Base-by-base conservation (phyloP, 2,113 vertebrate species). In the Brachypodius melanocephalos region DNA sequence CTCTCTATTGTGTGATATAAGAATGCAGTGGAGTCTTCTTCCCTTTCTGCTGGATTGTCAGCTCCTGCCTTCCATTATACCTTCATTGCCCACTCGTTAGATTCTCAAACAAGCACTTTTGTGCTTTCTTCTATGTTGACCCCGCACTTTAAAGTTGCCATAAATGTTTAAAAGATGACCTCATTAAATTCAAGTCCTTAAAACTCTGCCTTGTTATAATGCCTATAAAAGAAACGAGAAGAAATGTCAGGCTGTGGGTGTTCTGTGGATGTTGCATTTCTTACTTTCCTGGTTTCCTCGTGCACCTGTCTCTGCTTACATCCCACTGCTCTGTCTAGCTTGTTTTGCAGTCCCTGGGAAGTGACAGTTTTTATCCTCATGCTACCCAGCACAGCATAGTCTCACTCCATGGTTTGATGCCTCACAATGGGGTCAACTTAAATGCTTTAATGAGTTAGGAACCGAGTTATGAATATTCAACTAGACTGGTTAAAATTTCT, bases 181-280 rank as follows among this genome's bases (percentile, higher is more conserved):
- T 93, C 38, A 76, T 91, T 82, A 91, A 81, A 89, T 91, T 57
- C 25, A 81, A 61, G 62, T 65, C 66, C 81, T 93, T 89, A 87
- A 91, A 88, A 65, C 28, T 89, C 69, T 75, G 57, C 28, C 36
- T 88, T 82, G 28, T 88, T 91, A 29, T 57, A 61, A 59, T 61
- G 17, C 14, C 34, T 75, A 0, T 28, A 20, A 84, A 87, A 85
- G 65, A 77, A 85, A 68, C 9, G 2, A 48, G 48, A 75, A 75
- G 43, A 71, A 76, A 73, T 36, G 11, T 77, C 77, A 87, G 51
- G 24, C 57, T 75, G 8, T 19, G 17, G 43, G 75, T 79, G 67
- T 57, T 74, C n/a, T 65, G 21, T 21, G 76, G 18, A 31, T 49
- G 12, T 11, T 91, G 42, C 17, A 20, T 73, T 73, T 93, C 57